A percentile compares a stretch with the other conserved stretches of the same genome.
phyloP scores from a whole-genome alignment of 2,797 vertebrate genomes.

The Triplophysa yarkandensis region DNA sequence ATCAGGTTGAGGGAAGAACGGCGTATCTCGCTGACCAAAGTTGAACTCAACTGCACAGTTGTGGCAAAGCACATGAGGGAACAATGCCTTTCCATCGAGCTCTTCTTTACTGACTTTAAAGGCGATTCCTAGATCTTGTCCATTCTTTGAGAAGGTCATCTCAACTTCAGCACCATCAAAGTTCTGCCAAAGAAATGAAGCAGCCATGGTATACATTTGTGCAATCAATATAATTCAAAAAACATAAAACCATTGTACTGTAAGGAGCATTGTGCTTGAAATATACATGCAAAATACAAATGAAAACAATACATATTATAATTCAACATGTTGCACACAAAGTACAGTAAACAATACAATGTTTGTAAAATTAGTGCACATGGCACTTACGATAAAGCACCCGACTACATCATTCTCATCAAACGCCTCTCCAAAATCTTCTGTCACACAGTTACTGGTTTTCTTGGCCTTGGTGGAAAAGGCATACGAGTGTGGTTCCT shows the following conservation, averaged over 20 bases:
- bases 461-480: constrained; percentile 95
- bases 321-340: no score
- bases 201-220: neutral
- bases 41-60: constrained; percentile 99
- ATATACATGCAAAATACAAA: neutral
- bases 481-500: constrained; percentile 92
- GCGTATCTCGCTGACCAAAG: constrained; percentile 93
- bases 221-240: no score
- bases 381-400: constrained; percentile 89
- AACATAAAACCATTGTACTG: no score
- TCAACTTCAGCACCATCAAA: constrained; percentile 90
- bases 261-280: no score
- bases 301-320: neutral
- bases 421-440: constrained; percentile 93
- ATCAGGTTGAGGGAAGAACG: constrained; percentile 86
- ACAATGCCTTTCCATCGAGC: constrained; percentile 82
- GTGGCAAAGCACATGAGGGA: constrained; percentile 95
- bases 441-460: constrained; percentile 91
- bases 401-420: constrained; percentile 97
- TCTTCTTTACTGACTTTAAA: constrained; percentile 88
- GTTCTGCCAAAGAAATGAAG: constrained; percentile 74
- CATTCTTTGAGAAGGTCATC: constrained; percentile 92
- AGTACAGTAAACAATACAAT: neutral
- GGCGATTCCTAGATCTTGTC: constrained; percentile 87
- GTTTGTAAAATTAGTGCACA: neutral